Evolutionary conservation across 1,140 invertebrate species (phyloP).

Genomic region (Andrena cerasifolii): DNA sequence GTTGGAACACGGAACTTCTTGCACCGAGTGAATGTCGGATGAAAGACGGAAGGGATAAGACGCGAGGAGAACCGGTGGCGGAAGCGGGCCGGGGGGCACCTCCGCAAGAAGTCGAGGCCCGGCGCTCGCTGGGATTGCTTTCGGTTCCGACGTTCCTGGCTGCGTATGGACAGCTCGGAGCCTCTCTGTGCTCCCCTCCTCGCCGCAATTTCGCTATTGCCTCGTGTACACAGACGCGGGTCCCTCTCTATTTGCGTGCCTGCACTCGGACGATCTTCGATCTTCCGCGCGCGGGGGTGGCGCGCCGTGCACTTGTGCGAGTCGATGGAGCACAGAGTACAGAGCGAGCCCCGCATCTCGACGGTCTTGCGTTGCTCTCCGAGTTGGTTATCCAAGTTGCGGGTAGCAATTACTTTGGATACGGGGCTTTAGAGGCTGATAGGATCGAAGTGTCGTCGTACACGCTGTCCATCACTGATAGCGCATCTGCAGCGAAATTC

Average conservation of each 20-base stretch:
- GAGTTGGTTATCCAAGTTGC: background rate
- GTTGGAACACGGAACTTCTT: conserved; percentile 71
- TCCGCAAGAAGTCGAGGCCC: conserved; percentile 47
- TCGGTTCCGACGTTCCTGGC: conserved; percentile 50
- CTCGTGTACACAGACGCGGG: conserved; percentile 11
- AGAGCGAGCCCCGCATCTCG: too few relatives aligned
- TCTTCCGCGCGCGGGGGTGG: too few relatives aligned
- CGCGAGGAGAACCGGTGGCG: conserved; percentile 24
- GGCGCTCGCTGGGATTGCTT: conserved; percentile 52
- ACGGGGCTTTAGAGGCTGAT: conserved; percentile 10
- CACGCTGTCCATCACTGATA: too few relatives aligned
- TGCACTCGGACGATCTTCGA: conserved; percentile 48
- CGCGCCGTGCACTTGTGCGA: background rate
- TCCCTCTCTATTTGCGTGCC: conserved; percentile 23
- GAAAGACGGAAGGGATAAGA: conserved; percentile 60
- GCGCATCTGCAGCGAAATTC: too few relatives aligned
- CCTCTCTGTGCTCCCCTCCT: conserved; percentile 37
- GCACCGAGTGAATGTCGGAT: conserved; percentile 57
- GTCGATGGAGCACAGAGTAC: conserved; percentile 4
- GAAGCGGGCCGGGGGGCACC: conserved; percentile 44
- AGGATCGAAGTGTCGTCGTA: too few relatives aligned
- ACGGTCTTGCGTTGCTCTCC: background rate
- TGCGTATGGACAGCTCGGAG: conserved; percentile 59
- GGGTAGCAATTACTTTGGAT: background rate
- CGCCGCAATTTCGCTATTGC: conserved; percentile 56